Evolutionary conservation across 2,888 invertebrate genomes (phyloP), one percentile per base, ranked within the genome.

Genomic region (Oscheius sp.): DNA sequence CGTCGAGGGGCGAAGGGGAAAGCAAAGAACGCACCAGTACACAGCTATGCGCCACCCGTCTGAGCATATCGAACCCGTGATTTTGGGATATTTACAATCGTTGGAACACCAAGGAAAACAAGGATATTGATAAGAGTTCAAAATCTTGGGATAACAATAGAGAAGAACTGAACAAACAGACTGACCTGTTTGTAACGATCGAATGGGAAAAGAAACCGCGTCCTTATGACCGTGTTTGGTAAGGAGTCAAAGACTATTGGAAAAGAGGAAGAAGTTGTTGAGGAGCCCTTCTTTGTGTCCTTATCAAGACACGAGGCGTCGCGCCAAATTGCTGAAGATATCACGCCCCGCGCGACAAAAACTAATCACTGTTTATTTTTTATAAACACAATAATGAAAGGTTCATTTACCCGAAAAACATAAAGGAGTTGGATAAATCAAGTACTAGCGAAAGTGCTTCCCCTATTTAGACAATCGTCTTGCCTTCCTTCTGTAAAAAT

Each of bases 401-500:
- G n/a, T n/a, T n/a, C n/a, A n/a, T n/a, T n/a, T n/a, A n/a, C n/a
- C n/a, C n/a, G n/a, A n/a, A n/a, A n/a, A n/a, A n/a, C n/a, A n/a
- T n/a, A n/a, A n/a, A n/a, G n/a, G n/a, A n/a, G n/a, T n/a, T n/a
- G n/a, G n/a, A n/a, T n/a, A n/a, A n/a, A n/a, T 23, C 25, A 55
- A 29, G 34, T 33, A 8, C 55, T 17, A 25, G 42, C 61, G 17
- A 61, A 61, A 25, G 61, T 27, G 20, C n/a, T 45, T 15, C 53
- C 53, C 15, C 65, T 20, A 31, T 52, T 65, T 17, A 65, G 34
- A 20, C 65, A 65, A 23, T 65, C 65, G 61, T 84, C 84, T 64
- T 86, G 86, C 42, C 81, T 67, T 8, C 86, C 86, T 71, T 84
- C 85, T 5, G 86, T 86, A 63, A 83, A 82, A 61, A 86, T 84